Percentiles rank a stretch among this genome's conserved stretches.
These are phyloP conservation scores for Pachycephala philippinensis DNA, from an alignment of 2,113 vertebrate species.

Conservation along the genomic window DNA sequence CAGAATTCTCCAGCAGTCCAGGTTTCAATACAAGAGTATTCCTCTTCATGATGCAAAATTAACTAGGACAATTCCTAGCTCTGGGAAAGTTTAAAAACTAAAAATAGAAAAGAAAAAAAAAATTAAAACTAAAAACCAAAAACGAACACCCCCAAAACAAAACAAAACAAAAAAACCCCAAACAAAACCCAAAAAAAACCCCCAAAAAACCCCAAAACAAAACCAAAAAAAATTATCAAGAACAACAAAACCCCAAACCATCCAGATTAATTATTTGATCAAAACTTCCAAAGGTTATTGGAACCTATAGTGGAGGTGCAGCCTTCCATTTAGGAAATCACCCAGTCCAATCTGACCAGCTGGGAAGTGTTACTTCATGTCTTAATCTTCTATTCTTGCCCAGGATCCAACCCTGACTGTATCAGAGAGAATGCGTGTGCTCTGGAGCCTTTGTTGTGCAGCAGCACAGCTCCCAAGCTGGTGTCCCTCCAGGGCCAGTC, in stretches of 20 bases:
- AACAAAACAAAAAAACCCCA: neutral
- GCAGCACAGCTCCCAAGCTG: neutral
- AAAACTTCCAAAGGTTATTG: neutral
- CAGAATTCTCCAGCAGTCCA: neutral
- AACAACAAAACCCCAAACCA: neutral
- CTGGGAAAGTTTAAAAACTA: neutral
- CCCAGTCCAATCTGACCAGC: neutral
- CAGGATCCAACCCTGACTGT: accelerated
- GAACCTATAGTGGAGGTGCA: neutral
- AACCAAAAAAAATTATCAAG: neutral
- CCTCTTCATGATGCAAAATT: neutral
- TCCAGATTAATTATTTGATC: neutral
- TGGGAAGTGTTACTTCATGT: neutral
- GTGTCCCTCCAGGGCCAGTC: neutral
- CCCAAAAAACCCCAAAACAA: neutral
- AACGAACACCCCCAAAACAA: neutral
- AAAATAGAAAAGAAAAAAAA: neutral
- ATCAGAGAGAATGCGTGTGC: neutral
- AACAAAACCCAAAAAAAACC: neutral
- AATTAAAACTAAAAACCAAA: neutral
- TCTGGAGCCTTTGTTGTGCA: accelerated
- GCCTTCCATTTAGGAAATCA: neutral
- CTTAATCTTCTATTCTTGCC: neutral
- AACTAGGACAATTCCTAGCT: neutral
- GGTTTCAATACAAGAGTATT: neutral